These are phyloP conservation scores for Amazona vittata DNA, from an alignment of 2,113 vertebrate species.

Conservation along the genomic window DNA sequence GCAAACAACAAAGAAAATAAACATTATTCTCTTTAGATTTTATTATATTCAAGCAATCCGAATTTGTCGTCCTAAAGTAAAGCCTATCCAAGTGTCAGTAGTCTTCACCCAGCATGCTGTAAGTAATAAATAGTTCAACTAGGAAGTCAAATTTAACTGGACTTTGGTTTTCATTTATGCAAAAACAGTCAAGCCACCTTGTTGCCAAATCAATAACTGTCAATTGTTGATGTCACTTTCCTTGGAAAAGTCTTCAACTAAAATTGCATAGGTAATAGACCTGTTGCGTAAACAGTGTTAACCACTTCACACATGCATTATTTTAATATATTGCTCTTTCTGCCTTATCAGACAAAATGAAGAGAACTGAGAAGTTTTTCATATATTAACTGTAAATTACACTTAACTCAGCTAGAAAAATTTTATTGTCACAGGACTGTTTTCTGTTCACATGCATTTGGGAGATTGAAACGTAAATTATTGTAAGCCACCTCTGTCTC, in stretches of 20 bases:
- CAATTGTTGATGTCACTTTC: background rate
- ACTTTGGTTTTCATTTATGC: constrained; percentile 28
- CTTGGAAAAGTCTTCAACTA: constrained; percentile 10
- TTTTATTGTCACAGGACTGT: constrained; percentile 52
- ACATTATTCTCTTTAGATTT: background rate
- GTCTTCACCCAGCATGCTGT: background rate
- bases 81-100: background rate
- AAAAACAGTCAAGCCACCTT: background rate
- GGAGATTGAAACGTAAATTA: constrained; percentile 66
- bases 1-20: background rate
- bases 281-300: constrained; percentile 57
- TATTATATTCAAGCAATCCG: background rate
- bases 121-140: background rate
- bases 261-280: background rate
- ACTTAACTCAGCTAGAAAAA: constrained; percentile 63
- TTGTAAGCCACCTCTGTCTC: constrained; percentile 37
- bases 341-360: constrained; percentile 55
- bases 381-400: constrained; percentile 65
- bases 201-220: background rate
- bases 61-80: background rate
- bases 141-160: constrained; percentile 5
- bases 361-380: constrained; percentile 56
- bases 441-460: constrained; percentile 53
- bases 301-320: constrained; percentile 52
- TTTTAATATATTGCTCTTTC: constrained; percentile 53